phyloP scores from a whole-genome alignment of 2,797 vertebrate genomes.

The Anabas testudineus region DNA sequence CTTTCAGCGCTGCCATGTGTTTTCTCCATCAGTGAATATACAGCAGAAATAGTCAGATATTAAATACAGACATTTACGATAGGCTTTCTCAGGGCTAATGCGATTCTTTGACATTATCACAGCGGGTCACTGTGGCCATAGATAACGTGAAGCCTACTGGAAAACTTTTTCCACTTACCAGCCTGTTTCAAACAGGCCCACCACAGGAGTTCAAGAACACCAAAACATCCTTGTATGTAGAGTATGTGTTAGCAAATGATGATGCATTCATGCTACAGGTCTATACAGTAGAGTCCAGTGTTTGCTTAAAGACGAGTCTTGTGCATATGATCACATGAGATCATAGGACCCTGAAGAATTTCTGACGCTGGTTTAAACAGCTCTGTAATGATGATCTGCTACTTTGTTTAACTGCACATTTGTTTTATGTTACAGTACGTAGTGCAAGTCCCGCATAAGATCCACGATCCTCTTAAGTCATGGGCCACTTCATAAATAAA shows the following conservation, averaged over 20 bases:
- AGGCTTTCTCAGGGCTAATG: conserved; percentile 14
- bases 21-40: conserved; percentile 9
- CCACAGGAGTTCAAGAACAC: background rate
- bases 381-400: conserved; percentile 42
- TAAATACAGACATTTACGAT: background rate
- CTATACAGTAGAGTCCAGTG: background rate
- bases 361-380: conserved; percentile 38
- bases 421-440: conserved; percentile 54
- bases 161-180: too few relatives aligned
- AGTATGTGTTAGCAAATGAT: background rate
- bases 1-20: conserved; percentile 24
- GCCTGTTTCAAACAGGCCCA: background rate
- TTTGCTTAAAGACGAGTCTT: background rate
- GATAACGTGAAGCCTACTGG: background rate
- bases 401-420: conserved; percentile 60
- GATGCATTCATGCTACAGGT: background rate
- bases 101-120: background rate
- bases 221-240: background rate
- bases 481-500: conserved; percentile 75
- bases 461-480: conserved; percentile 70
- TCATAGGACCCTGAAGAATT: conserved; percentile 22
- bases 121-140: background rate
- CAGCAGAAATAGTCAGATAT: background rate
- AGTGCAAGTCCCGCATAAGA: conserved; percentile 60
- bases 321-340: conserved; percentile 4